Base-by-base conservation (phyloP, 2,888 invertebrate species). In the Dryomyza anilis region DNA sequence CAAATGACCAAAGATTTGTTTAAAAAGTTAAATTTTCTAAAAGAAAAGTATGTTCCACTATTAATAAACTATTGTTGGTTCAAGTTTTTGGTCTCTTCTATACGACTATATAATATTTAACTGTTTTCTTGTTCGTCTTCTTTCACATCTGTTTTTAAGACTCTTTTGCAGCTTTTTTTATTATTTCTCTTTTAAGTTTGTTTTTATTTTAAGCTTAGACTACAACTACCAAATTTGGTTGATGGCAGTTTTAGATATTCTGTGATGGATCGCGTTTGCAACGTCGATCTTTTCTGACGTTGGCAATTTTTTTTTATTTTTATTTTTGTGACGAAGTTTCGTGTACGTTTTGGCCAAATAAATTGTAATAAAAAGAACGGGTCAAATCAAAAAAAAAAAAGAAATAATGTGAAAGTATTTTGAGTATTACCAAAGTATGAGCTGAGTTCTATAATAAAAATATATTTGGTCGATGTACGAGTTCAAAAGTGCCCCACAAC, bases 211-310 rank as follows among this genome's bases (percentile, higher is more conserved):
- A 50, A 63, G 68, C 61, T 66, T 64, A 36, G 39, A 61, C 16
- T 46, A 48, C 36, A 59, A 57, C 64, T 64, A 43, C 62, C 58
- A 55, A 68, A 66, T 62, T 64, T 48, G 58, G 55, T 62, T 66
- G 43, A 45, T 48, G 61, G 66, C 62, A 68, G 68, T 68, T 64
- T n/a, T n/a, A n/a, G 53, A 29, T 30, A 48, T 64, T 66, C 50
- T 52, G n/a, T 52, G 50, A 29, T 52, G 27, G 50, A 52, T 21
- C 50, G n/a, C 25, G 25, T 14, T 50, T 21, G 21, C 27, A n/a
- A n/a, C 25, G 50, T 23, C 48, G 48, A 1, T 21, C 21, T 25
- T 48, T 23, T 25, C 7, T 48, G 23, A 25, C 48, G 21, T 10
- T 2, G 3, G n/a, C 21, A 12, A 12, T 12, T 48, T 48, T 48